Evolutionary conservation across 1,140 invertebrate genomes (phyloP).

Genomic region (Lepidotrigona ventralis): DNA sequence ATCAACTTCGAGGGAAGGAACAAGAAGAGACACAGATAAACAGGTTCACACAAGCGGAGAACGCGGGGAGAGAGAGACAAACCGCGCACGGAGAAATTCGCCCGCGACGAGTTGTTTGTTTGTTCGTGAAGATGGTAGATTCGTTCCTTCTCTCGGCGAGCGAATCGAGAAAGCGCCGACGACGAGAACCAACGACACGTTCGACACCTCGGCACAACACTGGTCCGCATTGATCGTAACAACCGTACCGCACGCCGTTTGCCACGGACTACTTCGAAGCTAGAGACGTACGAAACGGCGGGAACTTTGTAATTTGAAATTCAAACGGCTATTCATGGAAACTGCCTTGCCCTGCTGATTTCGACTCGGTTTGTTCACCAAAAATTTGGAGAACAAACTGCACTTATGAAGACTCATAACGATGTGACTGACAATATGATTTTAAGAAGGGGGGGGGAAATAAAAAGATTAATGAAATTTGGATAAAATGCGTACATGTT

Average conservation of each 20-base stretch:
- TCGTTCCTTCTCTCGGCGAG: not conserved
- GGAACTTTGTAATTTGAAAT: not conserved
- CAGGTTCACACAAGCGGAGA: constrained; percentile 6
- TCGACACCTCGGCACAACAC: constrained; percentile 54
- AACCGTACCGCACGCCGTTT: not conserved
- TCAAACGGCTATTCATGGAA: not conserved
- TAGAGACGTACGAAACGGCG: not conserved
- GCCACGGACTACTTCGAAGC: not conserved
- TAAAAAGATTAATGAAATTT: not conserved
- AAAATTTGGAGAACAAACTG: no score
- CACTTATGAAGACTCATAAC: no score
- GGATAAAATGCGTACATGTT: not conserved
- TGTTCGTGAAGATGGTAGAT: not conserved
- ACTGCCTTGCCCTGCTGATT: no score
- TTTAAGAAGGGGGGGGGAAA: not conserved
- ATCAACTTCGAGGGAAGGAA: constrained; percentile 42
- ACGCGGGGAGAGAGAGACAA: no score
- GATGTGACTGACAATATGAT: no score
- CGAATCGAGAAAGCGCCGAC: not conserved
- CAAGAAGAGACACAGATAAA: constrained; percentile 12
- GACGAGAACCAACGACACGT: constrained; percentile 3
- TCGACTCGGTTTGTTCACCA: no score
- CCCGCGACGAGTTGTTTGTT: not conserved
- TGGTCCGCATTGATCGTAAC: constrained; percentile 46
- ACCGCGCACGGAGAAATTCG: not conserved